Evolutionary conservation across 2,888 invertebrate species (phyloP), one percentile per base, ranked within the genome.

Genomic region (Cephus pygmeus): DNA sequence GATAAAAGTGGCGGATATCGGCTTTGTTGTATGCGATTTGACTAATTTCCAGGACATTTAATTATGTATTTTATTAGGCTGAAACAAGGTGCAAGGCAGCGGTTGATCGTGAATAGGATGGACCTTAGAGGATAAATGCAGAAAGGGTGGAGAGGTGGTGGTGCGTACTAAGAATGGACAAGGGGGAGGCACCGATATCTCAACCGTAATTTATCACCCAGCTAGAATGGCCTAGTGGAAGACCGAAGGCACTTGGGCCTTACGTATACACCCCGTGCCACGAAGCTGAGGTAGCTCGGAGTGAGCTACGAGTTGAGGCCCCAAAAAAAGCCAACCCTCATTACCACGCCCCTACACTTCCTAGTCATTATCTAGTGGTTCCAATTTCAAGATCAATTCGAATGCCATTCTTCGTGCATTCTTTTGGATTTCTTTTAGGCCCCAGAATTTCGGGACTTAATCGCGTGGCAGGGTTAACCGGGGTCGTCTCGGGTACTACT

Each of bases 161-260:
- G 80, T 78, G 81, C 77, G 83, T 80, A 84, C 85, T 81, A 82
- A 85, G 79, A 85, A 86, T 84, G 81, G 87, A 87, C 86, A 23
- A 85, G 87, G 88, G 85, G 89, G 89, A 87, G 89, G 89, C 87
- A 88, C 88, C 87, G 87, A 89, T 89, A 88, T 89, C 87, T 86
- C 85, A 81, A 82, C 84, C 82, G 84, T 89, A 88, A 90, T 90
- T 90, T 90, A 90, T 90, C 90, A 90, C 87, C 84, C 85, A 79
- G 86, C 85, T 74, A 80, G 81, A 80, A 15, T n/a, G 69, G 78
- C 76, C 76, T 80, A 81, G 35, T 34, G 73, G 78, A 78, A 78
- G 80, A 79, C 69, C 78, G 79, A 77, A 79, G 81, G 11, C 78
- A 35, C 23, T 36, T 11, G 76, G 34, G 75, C 68, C 75, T 73